These are phyloP conservation scores for Caenorhabditis zanzibari DNA, from an alignment of 2,888 invertebrate genomes.

Conservation along the genomic window DNA sequence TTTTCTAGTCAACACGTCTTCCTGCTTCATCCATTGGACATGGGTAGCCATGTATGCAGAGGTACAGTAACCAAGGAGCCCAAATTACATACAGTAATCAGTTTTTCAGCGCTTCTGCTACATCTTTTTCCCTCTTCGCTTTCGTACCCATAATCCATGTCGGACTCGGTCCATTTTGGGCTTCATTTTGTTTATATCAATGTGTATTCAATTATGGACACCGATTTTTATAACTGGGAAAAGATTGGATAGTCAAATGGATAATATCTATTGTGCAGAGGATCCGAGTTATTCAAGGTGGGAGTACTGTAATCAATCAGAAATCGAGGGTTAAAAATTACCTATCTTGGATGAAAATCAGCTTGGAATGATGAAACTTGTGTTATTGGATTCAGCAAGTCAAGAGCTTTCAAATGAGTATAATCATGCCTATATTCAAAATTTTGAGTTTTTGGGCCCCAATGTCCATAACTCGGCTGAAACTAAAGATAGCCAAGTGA, in stretches of 20 bases:
- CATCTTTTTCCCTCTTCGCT: slow-evolving; percentile 55
- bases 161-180: slow-evolving; percentile 4
- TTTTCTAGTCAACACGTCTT: slow-evolving; percentile 68
- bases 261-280: slow-evolving; percentile 65
- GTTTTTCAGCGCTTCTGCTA: slow-evolving; percentile 48
- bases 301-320: background rate
- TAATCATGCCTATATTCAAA: too few relatives aligned
- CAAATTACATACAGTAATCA: background rate
- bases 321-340: background rate
- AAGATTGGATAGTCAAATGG: slow-evolving; percentile 43
- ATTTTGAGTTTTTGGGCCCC: too few relatives aligned
- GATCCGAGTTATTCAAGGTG: slow-evolving; percentile 45
- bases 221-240: slow-evolving; percentile 67
- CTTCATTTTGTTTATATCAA: slow-evolving; percentile 52
- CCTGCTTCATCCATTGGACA: slow-evolving; percentile 73
- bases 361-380: background rate
- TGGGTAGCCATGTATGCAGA: slow-evolving; percentile 73
- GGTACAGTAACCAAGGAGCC: slow-evolving; percentile 13
- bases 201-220: slow-evolving; percentile 69
- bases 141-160: slow-evolving; percentile 22
- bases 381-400: too few relatives aligned
- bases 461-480: too few relatives aligned
- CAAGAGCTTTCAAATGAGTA: too few relatives aligned
- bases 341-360: background rate
- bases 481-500: too few relatives aligned